phyloP scores from a whole-genome alignment of 2,113 vertebrate genomes.

The Pao palembangensis region DNA sequence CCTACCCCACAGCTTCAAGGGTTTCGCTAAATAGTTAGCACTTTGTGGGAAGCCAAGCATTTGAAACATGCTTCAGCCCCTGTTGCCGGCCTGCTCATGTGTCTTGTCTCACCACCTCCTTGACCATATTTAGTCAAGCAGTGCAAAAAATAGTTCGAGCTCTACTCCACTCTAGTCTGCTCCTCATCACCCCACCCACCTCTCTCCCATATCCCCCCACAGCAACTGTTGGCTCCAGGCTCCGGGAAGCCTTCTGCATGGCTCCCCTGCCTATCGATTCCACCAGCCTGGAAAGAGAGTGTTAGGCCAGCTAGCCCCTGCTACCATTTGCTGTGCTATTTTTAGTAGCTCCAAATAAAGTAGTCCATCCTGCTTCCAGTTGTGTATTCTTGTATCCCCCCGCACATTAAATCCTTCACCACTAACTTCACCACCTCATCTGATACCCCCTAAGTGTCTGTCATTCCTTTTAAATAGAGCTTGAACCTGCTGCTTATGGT shows the following conservation, averaged over 20 bases:
- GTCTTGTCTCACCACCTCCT: conserved; percentile 88
- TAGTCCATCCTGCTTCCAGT: conserved; percentile 73
- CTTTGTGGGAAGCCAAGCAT: conserved; percentile 91
- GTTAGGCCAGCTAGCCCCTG: conserved; percentile 60
- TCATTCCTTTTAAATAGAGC: conserved; percentile 74
- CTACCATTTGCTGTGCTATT: conserved; percentile 84
- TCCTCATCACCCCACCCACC: conserved; percentile 37
- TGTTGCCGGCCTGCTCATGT: conserved; percentile 86
- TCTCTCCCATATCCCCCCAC: conserved; percentile 70
- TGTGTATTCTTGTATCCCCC: conserved; percentile 59
- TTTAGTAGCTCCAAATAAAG: conserved; percentile 96
- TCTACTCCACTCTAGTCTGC: conserved; percentile 52
- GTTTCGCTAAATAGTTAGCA: conserved; percentile 81
- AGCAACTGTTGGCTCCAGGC: conserved; percentile 83
- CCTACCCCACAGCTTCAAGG: conserved; percentile 63
- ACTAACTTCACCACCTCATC: conserved; percentile 44
- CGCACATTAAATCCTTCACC: conserved; percentile 60
- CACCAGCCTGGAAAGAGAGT: conserved; percentile 70
- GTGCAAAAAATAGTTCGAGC: conserved; percentile 95
- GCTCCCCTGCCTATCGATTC: conserved; percentile 88
- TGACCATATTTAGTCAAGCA: conserved; percentile 99
- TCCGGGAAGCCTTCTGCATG: conserved; percentile 82
- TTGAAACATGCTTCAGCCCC: conserved; percentile 85
- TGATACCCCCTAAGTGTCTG: conserved; percentile 42
- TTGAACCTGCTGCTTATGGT: conserved; percentile 76